Evolutionary conservation across 2,797 vertebrate species (phyloP).

Genomic region (Alcedo quadribrachys): DNA sequence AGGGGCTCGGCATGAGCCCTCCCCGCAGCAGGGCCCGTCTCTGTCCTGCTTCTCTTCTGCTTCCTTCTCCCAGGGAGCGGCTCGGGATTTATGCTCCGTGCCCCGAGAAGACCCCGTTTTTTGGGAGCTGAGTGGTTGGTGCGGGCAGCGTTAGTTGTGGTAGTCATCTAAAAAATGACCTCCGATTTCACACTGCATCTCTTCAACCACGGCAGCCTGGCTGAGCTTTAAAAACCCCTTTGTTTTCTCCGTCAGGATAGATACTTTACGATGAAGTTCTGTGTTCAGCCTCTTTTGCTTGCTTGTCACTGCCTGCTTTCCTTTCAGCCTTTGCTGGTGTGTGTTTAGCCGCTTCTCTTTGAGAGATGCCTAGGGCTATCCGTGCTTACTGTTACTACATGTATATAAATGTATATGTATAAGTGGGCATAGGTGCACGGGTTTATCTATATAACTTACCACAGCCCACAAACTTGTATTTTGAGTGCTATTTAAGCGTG

Average conservation of each 20-base stretch:
- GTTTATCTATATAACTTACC: neutral
- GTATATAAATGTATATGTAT: neutral
- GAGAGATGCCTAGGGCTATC: constrained; percentile 28
- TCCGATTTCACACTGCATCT: neutral
- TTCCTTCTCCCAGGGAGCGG: neutral
- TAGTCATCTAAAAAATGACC: neutral
- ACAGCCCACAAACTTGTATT: neutral
- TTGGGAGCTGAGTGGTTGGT: neutral
- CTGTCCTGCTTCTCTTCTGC: too few species aligned
- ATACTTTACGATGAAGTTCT: neutral
- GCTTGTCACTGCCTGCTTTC: constrained; percentile 59
- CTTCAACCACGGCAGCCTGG: neutral
- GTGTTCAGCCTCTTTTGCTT: constrained; percentile 28
- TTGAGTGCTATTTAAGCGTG: constrained; percentile 3
- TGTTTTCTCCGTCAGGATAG: constrained; percentile 19
- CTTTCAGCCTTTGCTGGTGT: constrained; percentile 31
- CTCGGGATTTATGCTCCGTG: rapidly evolving
- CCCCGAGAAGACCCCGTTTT: neutral
- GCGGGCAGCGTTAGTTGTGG: neutral
- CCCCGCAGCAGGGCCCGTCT: neutral
- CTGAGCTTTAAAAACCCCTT: constrained; percentile 6
- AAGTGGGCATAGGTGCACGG: constrained; percentile 7
- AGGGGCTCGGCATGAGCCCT: neutral
- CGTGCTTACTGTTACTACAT: constrained; percentile 1
- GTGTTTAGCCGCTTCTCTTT: neutral